These are phyloP conservation scores for Crotalus helleri DNA, from an alignment of 2,113 vertebrate genomes.

Conservation along the genomic window DNA sequence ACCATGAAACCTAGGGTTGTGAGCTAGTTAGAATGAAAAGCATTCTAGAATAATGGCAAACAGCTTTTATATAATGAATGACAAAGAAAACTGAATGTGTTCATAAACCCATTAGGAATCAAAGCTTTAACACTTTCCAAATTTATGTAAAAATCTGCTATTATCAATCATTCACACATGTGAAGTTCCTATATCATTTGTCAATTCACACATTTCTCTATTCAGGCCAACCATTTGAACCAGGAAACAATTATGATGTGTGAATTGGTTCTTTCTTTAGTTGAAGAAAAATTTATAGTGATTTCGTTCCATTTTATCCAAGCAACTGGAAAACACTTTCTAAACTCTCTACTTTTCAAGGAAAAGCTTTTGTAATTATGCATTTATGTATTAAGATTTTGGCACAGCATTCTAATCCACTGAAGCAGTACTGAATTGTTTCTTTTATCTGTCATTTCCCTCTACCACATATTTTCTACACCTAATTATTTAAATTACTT, in stretches of 20 bases:
- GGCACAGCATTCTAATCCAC: neutral
- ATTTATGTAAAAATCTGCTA: neutral
- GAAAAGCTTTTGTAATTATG: neutral
- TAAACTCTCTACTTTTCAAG: neutral
- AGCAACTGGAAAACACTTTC: neutral
- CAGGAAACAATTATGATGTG: neutral
- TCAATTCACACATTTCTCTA: neutral
- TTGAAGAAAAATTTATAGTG: neutral
- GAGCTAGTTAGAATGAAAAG: neutral
- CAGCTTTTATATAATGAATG: neutral
- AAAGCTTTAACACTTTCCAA: neutral
- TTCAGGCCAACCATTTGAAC: neutral
- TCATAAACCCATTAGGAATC: neutral
- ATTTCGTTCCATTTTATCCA: neutral
- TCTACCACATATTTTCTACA: neutral
- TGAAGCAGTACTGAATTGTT: neutral
- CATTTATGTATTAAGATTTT: neutral
- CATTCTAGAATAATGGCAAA: neutral
- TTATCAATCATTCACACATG: neutral
- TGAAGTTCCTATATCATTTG: neutral
- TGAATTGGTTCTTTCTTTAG: neutral
- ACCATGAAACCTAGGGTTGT: neutral
- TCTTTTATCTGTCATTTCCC: neutral
- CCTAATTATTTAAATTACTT: neutral
- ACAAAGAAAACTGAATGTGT: neutral